Evolutionary conservation across 2,888 invertebrate genomes (phyloP).

Genomic region (Agrotis puta): DNA sequence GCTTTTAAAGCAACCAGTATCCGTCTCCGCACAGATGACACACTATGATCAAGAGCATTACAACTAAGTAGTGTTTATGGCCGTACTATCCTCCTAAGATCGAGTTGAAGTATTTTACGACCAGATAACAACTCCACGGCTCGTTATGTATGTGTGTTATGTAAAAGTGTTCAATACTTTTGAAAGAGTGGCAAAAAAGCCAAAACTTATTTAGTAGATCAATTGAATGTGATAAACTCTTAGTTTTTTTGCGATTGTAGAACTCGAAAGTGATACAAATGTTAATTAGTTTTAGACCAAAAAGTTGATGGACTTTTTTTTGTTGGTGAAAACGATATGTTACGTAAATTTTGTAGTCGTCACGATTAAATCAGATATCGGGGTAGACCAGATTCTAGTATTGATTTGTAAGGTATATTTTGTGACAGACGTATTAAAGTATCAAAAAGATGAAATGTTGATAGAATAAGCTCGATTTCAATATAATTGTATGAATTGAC

Average conservation of each 20-base stretch:
- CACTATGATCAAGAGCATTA: conserved; percentile 39
- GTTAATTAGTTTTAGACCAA: neutral
- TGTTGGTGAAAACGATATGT: neutral
- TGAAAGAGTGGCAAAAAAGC: neutral
- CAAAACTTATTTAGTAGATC: conserved; percentile 25
- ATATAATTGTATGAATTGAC: neutral
- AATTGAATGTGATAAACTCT: neutral
- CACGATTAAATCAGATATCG: neutral
- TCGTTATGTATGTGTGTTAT: conserved; percentile 35
- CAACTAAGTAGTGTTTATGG: conserved; percentile 28
- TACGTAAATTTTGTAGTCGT: conserved; percentile 5
- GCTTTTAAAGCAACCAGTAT: conserved; percentile 1
- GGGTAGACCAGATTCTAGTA: neutral
- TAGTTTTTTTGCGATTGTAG: conserved; percentile 17
- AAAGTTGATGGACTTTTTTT: neutral
- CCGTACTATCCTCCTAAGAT: conserved; percentile 29
- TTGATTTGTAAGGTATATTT: neutral
- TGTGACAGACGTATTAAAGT: neutral
- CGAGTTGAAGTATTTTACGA: neutral
- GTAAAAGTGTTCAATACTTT: conserved; percentile 5
- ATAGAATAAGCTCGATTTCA: neutral
- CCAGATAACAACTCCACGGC: conserved; percentile 9
- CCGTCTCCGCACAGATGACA: conserved; percentile 37
- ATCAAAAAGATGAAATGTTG: conserved; percentile 4
- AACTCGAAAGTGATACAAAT: conserved; percentile 18